phyloP scores from a whole-genome alignment of 1,140 invertebrate genomes.

The Diabrotica undecimpunctata region DNA sequence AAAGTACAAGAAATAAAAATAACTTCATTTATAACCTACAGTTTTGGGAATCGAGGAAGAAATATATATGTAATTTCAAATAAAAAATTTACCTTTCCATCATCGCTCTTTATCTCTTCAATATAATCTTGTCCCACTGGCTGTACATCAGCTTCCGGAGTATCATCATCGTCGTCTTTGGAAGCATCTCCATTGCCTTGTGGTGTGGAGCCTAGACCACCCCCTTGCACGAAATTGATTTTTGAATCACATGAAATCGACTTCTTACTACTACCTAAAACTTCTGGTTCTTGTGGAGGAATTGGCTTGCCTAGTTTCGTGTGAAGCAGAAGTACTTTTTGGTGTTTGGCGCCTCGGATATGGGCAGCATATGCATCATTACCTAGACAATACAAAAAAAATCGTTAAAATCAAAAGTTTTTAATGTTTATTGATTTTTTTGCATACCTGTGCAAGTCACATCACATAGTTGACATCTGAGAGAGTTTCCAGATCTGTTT shows the following conservation, averaged over 20 bases:
- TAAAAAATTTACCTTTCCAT: conserved; percentile 62
- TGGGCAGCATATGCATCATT: conserved; percentile 97
- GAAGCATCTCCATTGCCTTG: conserved; percentile 51
- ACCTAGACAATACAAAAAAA: conserved; percentile 50
- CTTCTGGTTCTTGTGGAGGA: conserved; percentile 89
- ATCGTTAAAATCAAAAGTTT: too few relatives aligned
- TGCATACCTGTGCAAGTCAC: conserved; percentile 81
- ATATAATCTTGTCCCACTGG: conserved; percentile 98
- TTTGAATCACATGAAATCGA: conserved; percentile 72
- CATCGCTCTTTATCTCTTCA: conserved; percentile 93
- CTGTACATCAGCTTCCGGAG: conserved; percentile 74
- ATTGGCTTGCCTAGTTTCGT: conserved; percentile 97
- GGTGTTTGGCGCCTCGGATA: conserved; percentile 95
- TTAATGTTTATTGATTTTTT: background rate
- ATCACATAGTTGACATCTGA: conserved; percentile 90
- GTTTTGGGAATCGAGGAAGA: too few relatives aligned
- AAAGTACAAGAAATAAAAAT: too few relatives aligned
- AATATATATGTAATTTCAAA: too few relatives aligned
- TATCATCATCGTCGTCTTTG: conserved; percentile 58
- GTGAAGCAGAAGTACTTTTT: conserved; percentile 94
- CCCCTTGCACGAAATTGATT: conserved; percentile 86
- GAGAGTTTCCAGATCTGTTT: conserved; percentile 63
- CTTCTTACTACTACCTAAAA: conserved; percentile 55
- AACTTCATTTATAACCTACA: too few relatives aligned
- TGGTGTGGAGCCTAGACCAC: conserved; percentile 59